A percentile compares a stretch with the other conserved stretches of the same genome.
Conservation (phyloP, 2,113 vertebrate species). For the Rissa tridactyla region DNA sequence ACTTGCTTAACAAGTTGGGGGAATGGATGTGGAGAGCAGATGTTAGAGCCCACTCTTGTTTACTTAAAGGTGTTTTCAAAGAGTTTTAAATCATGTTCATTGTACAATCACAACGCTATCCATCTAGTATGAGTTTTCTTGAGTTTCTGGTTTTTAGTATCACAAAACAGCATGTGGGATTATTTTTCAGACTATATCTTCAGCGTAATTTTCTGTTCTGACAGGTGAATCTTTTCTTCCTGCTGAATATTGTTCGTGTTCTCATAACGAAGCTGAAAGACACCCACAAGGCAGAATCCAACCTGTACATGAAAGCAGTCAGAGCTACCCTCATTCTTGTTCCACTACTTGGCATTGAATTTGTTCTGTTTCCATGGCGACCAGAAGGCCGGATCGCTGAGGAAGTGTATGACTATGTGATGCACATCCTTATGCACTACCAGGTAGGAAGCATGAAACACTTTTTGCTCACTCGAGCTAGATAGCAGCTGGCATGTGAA, state of each 20-base stretch:
- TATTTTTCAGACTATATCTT: neutral
- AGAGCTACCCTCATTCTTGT: slow-evolving; percentile 95
- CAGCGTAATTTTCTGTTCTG: neutral
- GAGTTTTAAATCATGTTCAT: neutral
- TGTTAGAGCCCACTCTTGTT: neutral
- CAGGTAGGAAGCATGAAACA: slow-evolving; percentile 76
- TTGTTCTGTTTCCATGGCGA: slow-evolving; percentile 90
- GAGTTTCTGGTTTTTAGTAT: neutral
- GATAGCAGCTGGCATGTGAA: neutral
- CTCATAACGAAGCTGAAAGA: slow-evolving; percentile 98
- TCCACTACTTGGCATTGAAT: slow-evolving; percentile 93
- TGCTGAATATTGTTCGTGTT: slow-evolving; percentile 95
- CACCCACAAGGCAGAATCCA: slow-evolving; percentile 94
- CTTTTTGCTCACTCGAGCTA: neutral
- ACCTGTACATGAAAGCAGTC: slow-evolving; percentile 98
- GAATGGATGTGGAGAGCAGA: neutral
- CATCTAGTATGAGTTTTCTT: neutral
- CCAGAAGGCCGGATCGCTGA: slow-evolving; percentile 84
- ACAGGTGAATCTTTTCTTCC: slow-evolving; percentile 96
- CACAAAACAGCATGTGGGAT: neutral
- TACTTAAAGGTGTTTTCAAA: neutral
- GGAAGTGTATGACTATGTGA: slow-evolving; percentile 95
- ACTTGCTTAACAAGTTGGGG: neutral
- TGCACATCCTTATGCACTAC: slow-evolving; percentile 95
- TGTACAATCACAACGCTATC: neutral